Percentiles rank a stretch among this genome's conserved stretches.
Conservation (phyloP, 2,797 vertebrate species). For the Lophura swinhoii region DNA sequence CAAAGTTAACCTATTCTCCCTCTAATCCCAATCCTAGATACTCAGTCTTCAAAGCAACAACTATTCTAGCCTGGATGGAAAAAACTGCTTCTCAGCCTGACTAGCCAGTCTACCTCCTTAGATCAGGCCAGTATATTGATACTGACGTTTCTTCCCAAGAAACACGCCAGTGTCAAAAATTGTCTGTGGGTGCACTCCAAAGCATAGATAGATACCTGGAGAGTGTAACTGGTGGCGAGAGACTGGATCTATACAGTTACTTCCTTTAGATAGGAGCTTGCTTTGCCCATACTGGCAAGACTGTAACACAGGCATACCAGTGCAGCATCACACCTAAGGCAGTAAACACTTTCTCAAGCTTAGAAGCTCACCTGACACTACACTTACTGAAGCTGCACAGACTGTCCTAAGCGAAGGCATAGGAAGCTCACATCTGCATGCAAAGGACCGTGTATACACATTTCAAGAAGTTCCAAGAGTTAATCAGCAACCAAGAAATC, state of each 20-base stretch:
- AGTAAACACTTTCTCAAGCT: neutral
- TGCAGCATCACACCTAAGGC: neutral
- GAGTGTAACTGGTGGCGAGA: neutral
- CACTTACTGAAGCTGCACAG: neutral
- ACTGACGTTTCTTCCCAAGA: neutral
- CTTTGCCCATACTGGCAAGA: neutral
- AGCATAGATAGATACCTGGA: neutral
- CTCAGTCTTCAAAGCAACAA: neutral
- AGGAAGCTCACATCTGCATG: accelerated
- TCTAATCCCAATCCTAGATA: neutral
- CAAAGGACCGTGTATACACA: neutral
- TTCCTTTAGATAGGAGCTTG: neutral
- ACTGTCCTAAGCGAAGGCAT: neutral
- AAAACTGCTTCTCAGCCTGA: neutral
- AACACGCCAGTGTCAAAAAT: too few species aligned
- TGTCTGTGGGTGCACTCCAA: neutral
- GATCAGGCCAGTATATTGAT: neutral
- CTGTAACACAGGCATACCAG: neutral
- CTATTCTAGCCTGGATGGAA: neutral
- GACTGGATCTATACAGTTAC: neutral
- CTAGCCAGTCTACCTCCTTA: too few species aligned
- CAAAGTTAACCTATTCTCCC: neutral
- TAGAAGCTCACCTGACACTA: neutral
- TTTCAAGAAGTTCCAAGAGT: neutral
- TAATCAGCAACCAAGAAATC: neutral